Evolutionary conservation across 2,888 invertebrate species (phyloP).

Genomic region (Herminia tarsipennalis): DNA sequence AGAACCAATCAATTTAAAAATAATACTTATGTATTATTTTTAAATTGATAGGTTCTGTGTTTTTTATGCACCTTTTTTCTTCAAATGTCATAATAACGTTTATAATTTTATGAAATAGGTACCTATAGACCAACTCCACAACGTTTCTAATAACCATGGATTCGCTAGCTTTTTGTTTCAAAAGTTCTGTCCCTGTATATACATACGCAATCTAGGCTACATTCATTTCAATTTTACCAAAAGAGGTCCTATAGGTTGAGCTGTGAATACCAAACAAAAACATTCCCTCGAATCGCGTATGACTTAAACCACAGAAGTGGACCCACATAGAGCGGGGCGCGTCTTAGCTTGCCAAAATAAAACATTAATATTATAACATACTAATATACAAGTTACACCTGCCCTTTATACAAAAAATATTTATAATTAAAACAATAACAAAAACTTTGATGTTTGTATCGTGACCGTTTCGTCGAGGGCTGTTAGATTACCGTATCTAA

Average conservation of each 20-base stretch:
- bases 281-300: constrained; percentile 16
- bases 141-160: too few relatives aligned
- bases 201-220: too few relatives aligned
- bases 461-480: constrained; percentile 20
- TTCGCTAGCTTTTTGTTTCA: too few relatives aligned
- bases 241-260: background rate
- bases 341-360: constrained; percentile 81
- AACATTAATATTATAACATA: constrained; percentile 79
- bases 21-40: too few relatives aligned
- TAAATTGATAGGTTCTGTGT: too few relatives aligned
- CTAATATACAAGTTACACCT: constrained; percentile 69
- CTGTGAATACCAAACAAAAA: background rate
- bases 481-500: constrained; percentile 29
- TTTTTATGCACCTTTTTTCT: too few relatives aligned
- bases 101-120: too few relatives aligned
- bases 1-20: too few relatives aligned
- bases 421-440: constrained; percentile 40
- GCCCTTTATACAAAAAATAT: constrained; percentile 54
- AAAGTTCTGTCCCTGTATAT: too few relatives aligned
- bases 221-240: too few relatives aligned
- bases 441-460: constrained; percentile 43
- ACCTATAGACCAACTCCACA: too few relatives aligned
- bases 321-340: constrained; percentile 50
- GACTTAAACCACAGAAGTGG: constrained; percentile 25
- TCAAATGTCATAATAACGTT: too few relatives aligned